Evolutionary conservation across 2,888 invertebrate genomes (phyloP).

Genomic region (Ferdinandea cuprea): DNA sequence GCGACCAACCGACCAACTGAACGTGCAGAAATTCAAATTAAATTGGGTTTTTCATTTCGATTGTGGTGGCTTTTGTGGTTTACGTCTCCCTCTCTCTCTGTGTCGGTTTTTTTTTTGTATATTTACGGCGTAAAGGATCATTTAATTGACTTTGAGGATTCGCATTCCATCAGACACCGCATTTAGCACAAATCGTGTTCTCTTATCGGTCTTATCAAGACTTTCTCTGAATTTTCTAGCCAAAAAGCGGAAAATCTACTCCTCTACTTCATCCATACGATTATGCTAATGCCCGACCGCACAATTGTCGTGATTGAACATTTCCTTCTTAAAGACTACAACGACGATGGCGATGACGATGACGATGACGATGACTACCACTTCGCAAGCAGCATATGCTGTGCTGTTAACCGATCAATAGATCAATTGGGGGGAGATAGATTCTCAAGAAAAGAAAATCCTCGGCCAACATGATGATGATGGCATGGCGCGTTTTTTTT

Average conservation of each 20-base stretch:
- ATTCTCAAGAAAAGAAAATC: constrained; percentile 48
- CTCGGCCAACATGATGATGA: constrained; percentile 21
- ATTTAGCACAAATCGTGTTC: constrained; percentile 48
- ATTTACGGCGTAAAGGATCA: constrained; percentile 15
- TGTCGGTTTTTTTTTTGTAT: not conserved
- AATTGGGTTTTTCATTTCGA: constrained; percentile 58
- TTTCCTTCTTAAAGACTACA: too few relatives aligned
- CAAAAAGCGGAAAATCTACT: constrained; percentile 66
- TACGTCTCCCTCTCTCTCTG: too few relatives aligned
- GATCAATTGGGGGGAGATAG: constrained; percentile 66
- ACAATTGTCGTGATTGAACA: constrained; percentile 75
- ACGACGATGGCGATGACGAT: too few relatives aligned
- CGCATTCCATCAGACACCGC: constrained; percentile 20
- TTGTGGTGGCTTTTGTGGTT: constrained; percentile 58
- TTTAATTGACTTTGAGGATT: constrained; percentile 66
- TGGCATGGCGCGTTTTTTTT: constrained; percentile 41
- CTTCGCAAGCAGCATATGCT: constrained; percentile 5
- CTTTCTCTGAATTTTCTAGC: constrained; percentile 57
- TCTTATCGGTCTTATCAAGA: constrained; percentile 58
- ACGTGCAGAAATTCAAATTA: constrained; percentile 68
- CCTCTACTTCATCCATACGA: constrained; percentile 52
- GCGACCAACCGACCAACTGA: not conserved
- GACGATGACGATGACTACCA: constrained; percentile 35
- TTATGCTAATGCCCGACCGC: constrained; percentile 67
- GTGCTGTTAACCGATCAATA: constrained; percentile 64